Evolutionary conservation across 2,113 vertebrate genomes (phyloP).

Genomic region (Malurus melanocephalus): DNA sequence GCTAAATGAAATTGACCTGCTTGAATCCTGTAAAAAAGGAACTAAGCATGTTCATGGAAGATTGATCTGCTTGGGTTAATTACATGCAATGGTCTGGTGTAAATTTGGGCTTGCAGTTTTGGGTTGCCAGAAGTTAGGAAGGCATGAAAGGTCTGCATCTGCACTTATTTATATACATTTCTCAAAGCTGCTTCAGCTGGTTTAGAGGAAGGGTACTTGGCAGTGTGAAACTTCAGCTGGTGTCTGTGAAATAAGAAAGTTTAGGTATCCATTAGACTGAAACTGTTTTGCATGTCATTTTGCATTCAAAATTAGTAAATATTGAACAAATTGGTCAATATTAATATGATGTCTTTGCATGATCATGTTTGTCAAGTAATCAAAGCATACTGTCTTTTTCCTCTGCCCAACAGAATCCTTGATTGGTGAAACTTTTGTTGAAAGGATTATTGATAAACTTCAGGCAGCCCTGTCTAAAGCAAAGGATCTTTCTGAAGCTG

Average conservation of each 20-base stretch:
- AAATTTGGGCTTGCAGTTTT: background rate
- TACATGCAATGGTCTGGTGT: background rate
- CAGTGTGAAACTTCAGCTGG: background rate
- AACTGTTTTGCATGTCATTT: background rate
- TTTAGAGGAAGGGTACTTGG: background rate
- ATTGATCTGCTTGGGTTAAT: background rate
- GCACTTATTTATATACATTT: background rate
- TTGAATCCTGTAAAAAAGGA: background rate
- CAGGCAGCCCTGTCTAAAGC: slow-evolving; percentile 86
- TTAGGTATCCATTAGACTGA: background rate
- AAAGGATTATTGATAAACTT: slow-evolving; percentile 89
- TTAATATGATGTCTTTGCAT: background rate
- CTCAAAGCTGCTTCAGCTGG: background rate
- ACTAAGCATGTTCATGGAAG: background rate
- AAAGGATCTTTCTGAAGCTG: slow-evolving; percentile 84
- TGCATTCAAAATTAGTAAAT: background rate
- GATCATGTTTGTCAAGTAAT: background rate
- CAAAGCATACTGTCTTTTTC: background rate
- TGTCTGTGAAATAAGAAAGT: background rate
- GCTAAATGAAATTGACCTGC: background rate
- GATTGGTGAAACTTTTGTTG: slow-evolving; percentile 85
- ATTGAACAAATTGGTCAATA: fast-evolving
- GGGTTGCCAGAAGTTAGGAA: background rate
- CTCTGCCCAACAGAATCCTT: slow-evolving; percentile 76
- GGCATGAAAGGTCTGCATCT: background rate